Percentiles rank a stretch among this genome's conserved stretches.
Conservation (phyloP, 2,797 vertebrate species). For the Chanos chanos region DNA sequence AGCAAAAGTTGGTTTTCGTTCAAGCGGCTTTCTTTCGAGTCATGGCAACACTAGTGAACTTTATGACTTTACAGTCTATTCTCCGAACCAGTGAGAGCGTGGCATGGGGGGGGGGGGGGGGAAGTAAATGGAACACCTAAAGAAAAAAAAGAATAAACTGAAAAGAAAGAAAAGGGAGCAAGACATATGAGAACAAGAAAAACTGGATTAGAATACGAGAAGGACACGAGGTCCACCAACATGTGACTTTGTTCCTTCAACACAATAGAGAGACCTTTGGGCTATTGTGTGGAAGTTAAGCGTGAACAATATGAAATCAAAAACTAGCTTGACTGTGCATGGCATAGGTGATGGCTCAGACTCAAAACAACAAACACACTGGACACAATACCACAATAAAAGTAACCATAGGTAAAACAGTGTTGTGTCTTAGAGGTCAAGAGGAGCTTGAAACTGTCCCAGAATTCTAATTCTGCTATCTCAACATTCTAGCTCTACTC, state of each 20-base stretch:
- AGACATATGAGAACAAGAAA: constrained; percentile 30
- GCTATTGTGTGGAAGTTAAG: constrained; percentile 13
- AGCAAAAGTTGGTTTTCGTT: no score
- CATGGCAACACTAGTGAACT: no score
- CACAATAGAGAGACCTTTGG: constrained; percentile 13
- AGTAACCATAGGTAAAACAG: no score
- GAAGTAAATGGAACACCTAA: constrained; percentile 16
- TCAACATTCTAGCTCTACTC: no score
- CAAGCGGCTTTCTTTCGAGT: no score
- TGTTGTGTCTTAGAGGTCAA: no score
- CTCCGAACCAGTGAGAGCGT: no score
- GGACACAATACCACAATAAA: neutral
- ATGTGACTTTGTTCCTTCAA: constrained; percentile 40
- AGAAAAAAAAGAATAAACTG: constrained; percentile 1
- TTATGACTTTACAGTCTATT: no score
- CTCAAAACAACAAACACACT: neutral
- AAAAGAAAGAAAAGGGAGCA: constrained; percentile 18
- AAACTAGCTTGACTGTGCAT: constrained; percentile 32
- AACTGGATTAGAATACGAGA: constrained; percentile 44
- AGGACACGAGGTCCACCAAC: constrained; percentile 32
- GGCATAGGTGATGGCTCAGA: constrained; percentile 26
- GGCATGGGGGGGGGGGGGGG: constrained; percentile 32
- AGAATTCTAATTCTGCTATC: no score
- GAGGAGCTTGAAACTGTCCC: no score
- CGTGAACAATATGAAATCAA: constrained; percentile 31